Percentiles rank a stretch among this genome's conserved stretches.
These are phyloP conservation scores for Mellilla xanthometata DNA, from an alignment of 2,888 invertebrate genomes.

Conservation along the genomic window DNA sequence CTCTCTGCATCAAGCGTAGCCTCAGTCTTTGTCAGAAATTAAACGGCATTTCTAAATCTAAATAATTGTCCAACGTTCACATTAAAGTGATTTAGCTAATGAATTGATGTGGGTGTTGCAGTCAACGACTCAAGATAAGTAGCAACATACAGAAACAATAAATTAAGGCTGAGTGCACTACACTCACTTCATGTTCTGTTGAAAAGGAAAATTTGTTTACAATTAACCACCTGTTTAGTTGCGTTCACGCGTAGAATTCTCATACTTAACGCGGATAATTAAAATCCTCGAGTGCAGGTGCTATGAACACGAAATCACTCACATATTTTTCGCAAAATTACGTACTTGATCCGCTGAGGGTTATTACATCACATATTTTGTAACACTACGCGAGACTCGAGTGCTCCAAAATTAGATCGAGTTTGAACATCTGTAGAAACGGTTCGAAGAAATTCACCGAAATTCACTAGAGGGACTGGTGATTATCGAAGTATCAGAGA, in stretches of 20 bases:
- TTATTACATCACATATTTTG: constrained; percentile 75
- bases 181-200: constrained; percentile 6
- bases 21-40: no score
- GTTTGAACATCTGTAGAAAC: constrained; percentile 40
- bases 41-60: constrained; percentile 5
- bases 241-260: constrained; percentile 18
- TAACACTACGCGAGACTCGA: constrained; percentile 63
- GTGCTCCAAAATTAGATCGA: constrained; percentile 64
- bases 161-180: constrained; percentile 5
- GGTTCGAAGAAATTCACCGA: constrained; percentile 28
- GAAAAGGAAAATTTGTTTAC: constrained; percentile 22
- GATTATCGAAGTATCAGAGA: constrained; percentile 10
- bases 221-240: constrained; percentile 22
- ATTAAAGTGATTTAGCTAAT: constrained; percentile 15
- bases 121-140: constrained; percentile 4
- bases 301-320: constrained; percentile 38
- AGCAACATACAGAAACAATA: constrained; percentile 4
- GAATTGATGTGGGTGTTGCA: constrained; percentile 9
- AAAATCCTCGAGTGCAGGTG: constrained; percentile 5
- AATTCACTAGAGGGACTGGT: constrained; percentile 22
- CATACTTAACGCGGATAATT: constrained; percentile 11
- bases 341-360: constrained; percentile 44
- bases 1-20: no score
- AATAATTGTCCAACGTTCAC: constrained; percentile 7
- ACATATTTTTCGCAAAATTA: constrained; percentile 47